These are phyloP conservation scores for Knipowitschia caucasica DNA, from an alignment of 2,797 vertebrate genomes.

Conservation along the genomic window DNA sequence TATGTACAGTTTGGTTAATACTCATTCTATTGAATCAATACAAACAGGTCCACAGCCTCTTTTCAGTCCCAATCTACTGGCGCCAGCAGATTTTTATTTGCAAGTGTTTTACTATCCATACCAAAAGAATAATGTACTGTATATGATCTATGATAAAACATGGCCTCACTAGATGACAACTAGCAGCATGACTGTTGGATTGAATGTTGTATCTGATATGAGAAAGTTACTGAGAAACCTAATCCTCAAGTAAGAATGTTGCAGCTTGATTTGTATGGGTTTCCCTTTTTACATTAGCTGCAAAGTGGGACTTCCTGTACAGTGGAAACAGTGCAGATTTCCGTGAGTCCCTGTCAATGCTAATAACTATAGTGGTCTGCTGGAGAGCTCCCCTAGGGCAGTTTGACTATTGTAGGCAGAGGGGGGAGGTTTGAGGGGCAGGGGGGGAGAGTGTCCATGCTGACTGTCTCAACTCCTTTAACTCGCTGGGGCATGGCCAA, in stretches of 20 bases:
- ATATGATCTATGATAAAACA: background rate
- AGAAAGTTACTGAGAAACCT: background rate
- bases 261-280: conserved; percentile 14
- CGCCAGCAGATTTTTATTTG: no score
- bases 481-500: conserved; percentile 29
- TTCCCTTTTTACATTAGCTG: conserved; percentile 41
- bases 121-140: no score
- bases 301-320: conserved; percentile 46
- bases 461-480: conserved; percentile 60
- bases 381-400: conserved; percentile 57
- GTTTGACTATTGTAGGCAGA: conserved; percentile 54
- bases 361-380: conserved; percentile 61
- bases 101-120: no score
- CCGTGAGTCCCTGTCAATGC: conserved; percentile 59
- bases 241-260: background rate
- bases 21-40: no score
- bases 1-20: no score
- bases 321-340: conserved; percentile 59
- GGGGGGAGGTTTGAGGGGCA: conserved; percentile 41
- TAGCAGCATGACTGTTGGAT: background rate
- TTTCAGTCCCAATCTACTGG: no score
- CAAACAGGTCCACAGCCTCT: no score
- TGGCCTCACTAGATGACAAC: background rate
- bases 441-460: conserved; percentile 31
- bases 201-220: background rate